Conservation (phyloP, 2,888 invertebrate genomes). For the Erpobdella octoculata region DNA sequence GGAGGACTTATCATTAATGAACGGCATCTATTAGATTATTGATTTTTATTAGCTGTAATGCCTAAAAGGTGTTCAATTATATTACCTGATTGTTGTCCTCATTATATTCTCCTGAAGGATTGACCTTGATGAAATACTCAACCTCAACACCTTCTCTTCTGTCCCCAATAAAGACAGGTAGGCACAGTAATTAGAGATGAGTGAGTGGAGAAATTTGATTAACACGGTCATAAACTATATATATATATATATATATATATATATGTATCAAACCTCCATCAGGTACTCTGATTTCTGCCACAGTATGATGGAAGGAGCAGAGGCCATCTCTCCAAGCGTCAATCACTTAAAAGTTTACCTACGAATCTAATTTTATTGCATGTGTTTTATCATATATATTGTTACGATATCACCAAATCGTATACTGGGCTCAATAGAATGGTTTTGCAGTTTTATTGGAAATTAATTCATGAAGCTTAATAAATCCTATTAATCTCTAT, state of each 20-base stretch:
- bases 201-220: not conserved
- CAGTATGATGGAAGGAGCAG: not conserved
- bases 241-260: not conserved
- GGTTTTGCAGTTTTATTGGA: no score
- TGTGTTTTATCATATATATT: no score
- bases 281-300: slow-evolving; percentile 2
- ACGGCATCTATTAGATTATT: not conserved
- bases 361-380: no score
- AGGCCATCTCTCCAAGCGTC: no score
- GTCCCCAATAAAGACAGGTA: not conserved
- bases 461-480: no score
- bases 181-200: not conserved
- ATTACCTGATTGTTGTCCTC: not conserved
- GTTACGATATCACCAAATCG: no score
- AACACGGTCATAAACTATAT: not conserved
- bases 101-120: not conserved
- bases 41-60: not conserved
- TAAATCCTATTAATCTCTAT: no score
- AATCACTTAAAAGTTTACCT: no score
- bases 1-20: not conserved
- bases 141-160: slow-evolving; percentile 6
- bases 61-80: not conserved
- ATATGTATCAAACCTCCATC: not conserved
- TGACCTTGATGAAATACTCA: slow-evolving; percentile 13
- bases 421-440: no score